These are phyloP conservation scores for Eueremaeus valkanovi DNA, from an alignment of 2,888 invertebrate genomes.

Conservation along the genomic window DNA sequence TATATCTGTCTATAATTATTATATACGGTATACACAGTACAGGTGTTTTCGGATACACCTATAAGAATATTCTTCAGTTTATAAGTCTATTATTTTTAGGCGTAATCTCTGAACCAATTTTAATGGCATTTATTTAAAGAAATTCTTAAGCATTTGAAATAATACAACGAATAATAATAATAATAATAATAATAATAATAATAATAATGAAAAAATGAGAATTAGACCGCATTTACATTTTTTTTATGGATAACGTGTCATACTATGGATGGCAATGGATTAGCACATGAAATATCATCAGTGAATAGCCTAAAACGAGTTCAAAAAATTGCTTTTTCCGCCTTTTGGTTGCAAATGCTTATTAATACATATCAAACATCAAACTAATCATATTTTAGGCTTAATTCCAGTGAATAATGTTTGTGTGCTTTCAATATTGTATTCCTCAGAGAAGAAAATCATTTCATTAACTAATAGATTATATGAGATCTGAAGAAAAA, in stretches of 20 bases:
- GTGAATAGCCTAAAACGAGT: background rate
- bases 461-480: background rate
- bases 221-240: too few species aligned
- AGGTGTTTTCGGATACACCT: background rate
- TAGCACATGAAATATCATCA: conserved; percentile 2
- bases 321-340: background rate
- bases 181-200: too few species aligned
- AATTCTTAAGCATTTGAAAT: too few species aligned
- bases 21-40: too few species aligned
- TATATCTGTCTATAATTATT: too few species aligned
- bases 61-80: background rate
- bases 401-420: background rate
- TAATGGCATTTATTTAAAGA: too few species aligned
- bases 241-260: conserved; percentile 21
- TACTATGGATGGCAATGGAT: conserved; percentile 6
- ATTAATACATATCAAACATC: too few species aligned
- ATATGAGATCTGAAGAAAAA: background rate
- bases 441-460: background rate
- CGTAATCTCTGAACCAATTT: too few species aligned
- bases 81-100: too few species aligned
- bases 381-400: background rate
- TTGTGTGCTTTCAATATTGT: background rate
- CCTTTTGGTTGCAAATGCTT: background rate
- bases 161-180: too few species aligned
- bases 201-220: too few species aligned